These are phyloP conservation scores for Drosophila flavopinicola DNA, from an alignment of 2,888 invertebrate species.

Conservation along the genomic window DNA sequence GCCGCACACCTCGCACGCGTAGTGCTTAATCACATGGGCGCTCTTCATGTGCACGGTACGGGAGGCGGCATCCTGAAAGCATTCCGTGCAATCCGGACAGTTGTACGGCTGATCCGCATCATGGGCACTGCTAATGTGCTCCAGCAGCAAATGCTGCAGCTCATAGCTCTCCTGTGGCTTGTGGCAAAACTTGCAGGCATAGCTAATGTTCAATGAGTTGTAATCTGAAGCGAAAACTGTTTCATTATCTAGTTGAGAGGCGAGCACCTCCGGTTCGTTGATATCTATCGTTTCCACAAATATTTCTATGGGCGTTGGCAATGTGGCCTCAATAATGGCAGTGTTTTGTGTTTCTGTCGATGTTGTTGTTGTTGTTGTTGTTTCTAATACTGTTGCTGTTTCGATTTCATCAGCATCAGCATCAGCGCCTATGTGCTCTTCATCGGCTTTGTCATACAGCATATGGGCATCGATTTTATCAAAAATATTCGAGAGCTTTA, in stretches of 20 bases:
- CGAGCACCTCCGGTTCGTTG: constrained; percentile 24
- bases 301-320: constrained; percentile 45
- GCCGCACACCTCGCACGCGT: constrained; percentile 74
- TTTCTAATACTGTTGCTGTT: constrained; percentile 12
- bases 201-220: constrained; percentile 54
- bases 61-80: constrained; percentile 80
- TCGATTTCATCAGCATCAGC: constrained; percentile 4
- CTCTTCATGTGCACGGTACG: constrained; percentile 79
- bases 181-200: constrained; percentile 76
- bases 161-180: constrained; percentile 69
- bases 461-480: constrained; percentile 80
- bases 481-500: constrained; percentile 76
- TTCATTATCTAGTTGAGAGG: constrained; percentile 14
- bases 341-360: constrained; percentile 52
- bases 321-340: constrained; percentile 61
- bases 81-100: constrained; percentile 73
- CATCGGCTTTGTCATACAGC: constrained; percentile 61
- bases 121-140: constrained; percentile 71
- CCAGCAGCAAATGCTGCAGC: constrained; percentile 70
- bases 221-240: constrained; percentile 29
- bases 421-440: constrained; percentile 6
- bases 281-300: constrained; percentile 43
- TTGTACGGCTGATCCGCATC: constrained; percentile 76
- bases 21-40: constrained; percentile 74
- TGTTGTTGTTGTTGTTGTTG: constrained; percentile 21